Conservation (phyloP, 2,113 vertebrate species). For the Neoarius graeffei region DNA sequence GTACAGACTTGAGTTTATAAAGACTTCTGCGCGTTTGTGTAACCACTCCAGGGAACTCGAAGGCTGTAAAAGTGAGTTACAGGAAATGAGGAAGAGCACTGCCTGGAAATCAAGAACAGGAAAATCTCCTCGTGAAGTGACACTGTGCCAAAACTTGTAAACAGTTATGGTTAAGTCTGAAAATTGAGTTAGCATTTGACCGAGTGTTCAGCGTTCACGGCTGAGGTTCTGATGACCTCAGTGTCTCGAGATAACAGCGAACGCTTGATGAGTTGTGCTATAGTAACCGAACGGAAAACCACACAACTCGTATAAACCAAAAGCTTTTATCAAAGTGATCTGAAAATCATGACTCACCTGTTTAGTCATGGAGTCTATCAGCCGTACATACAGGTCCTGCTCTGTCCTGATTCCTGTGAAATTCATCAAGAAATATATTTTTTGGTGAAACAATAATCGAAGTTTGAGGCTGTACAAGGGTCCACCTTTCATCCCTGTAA, state of each 20-base stretch:
- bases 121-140: not conserved
- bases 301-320: not conserved
- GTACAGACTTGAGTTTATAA: conserved; percentile 10
- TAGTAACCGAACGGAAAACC: not conserved
- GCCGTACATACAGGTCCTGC: conserved; percentile 87
- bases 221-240: not conserved
- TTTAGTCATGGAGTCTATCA: conserved; percentile 93
- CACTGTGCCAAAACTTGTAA: not conserved
- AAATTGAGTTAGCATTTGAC: not conserved
- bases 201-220: not conserved
- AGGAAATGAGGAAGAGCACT: not conserved
- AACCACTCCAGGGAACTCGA: not conserved
- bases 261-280: not conserved
- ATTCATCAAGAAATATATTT: not conserved
- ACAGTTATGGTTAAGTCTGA: not conserved
- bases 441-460: not conserved
- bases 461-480: too few relatives aligned
- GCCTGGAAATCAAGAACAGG: not conserved
- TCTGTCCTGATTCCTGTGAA: conserved; percentile 84
- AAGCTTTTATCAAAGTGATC: not conserved
- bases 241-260: not conserved
- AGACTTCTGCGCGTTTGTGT: not conserved
- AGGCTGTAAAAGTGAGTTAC: not conserved
- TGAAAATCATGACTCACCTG: conserved; percentile 74
- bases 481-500: not conserved